Conservation (phyloP, 2,797 vertebrate genomes). For the Squalus acanthias region DNA sequence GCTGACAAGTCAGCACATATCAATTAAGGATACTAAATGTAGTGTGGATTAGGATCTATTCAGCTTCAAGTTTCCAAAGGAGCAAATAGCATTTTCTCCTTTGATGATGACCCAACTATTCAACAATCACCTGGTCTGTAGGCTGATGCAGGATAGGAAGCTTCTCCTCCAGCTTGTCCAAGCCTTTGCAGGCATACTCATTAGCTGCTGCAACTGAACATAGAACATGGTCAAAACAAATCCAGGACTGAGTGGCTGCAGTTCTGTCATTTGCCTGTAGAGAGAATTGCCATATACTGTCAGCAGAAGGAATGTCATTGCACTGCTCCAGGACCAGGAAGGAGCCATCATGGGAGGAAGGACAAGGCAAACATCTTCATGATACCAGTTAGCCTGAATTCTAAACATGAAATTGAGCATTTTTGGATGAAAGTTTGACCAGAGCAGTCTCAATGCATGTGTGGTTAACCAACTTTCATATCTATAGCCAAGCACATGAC, state of each 20-base stretch:
- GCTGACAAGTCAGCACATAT: not conserved
- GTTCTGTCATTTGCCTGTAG: too few relatives aligned
- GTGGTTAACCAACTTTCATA: not conserved
- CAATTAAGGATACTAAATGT: too few relatives aligned
- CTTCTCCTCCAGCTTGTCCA: conserved; percentile 40
- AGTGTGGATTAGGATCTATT: too few relatives aligned
- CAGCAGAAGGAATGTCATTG: not conserved
- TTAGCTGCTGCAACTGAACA: conserved; percentile 35
- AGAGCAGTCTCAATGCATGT: not conserved
- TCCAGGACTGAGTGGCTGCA: too few relatives aligned
- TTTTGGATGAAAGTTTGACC: not conserved
- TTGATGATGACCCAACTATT: not conserved
- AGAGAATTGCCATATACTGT: too few relatives aligned
- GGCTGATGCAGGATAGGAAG: conserved; percentile 40
- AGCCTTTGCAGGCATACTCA: conserved; percentile 33
- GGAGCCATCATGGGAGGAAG: accelerated
- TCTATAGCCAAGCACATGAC: not conserved
- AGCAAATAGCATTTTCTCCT: not conserved
- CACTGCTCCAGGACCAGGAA: not conserved
- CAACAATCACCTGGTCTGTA: conserved; percentile 39
- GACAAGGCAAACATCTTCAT: too few relatives aligned
- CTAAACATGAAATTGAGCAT: not conserved
- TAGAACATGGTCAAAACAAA: too few relatives aligned
- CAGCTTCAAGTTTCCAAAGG: too few relatives aligned
- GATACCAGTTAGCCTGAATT: not conserved